Evolutionary conservation across 1,140 invertebrate species (phyloP).

Genomic region (Leptestheria dahalacensis): DNA sequence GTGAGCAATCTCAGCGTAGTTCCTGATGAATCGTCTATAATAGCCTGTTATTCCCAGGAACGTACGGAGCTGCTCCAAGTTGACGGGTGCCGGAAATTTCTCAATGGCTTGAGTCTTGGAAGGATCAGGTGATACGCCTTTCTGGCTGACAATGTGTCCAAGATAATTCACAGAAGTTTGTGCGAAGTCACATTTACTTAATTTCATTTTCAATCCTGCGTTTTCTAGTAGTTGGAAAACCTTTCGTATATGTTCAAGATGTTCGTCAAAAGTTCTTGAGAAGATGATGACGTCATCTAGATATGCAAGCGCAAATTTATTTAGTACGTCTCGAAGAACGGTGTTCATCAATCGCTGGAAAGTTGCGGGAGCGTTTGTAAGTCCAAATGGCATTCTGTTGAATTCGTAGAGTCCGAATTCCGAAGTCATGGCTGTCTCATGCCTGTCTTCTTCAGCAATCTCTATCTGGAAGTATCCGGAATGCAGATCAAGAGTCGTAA

Average conservation of each 20-base stretch:
- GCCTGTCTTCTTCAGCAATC: constrained; percentile 24
- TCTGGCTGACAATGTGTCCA: constrained; percentile 19
- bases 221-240: constrained; percentile 22
- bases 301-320: constrained; percentile 23
- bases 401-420: constrained; percentile 29
- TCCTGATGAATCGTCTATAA: constrained; percentile 12
- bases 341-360: constrained; percentile 29
- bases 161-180: constrained; percentile 21
- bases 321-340: constrained; percentile 21
- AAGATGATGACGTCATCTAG: constrained; percentile 33
- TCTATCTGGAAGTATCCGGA: constrained; percentile 33
- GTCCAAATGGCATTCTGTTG: constrained; percentile 31
- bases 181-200: constrained; percentile 26
- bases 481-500: constrained; percentile 28
- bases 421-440: constrained; percentile 30
- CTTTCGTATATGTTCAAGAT: constrained; percentile 23
- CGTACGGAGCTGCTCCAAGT: constrained; percentile 10
- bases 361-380: constrained; percentile 28
- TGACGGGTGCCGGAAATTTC: no score
- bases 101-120: constrained; percentile 17
- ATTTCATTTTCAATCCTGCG: constrained; percentile 9
- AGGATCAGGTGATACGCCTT: constrained; percentile 19
- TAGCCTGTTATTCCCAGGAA: constrained; percentile 17
- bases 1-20: constrained; percentile 15
- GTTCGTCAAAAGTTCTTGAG: constrained; percentile 23